phyloP scores from a whole-genome alignment of 2,113 vertebrate genomes.

The Trinectes maculatus region DNA sequence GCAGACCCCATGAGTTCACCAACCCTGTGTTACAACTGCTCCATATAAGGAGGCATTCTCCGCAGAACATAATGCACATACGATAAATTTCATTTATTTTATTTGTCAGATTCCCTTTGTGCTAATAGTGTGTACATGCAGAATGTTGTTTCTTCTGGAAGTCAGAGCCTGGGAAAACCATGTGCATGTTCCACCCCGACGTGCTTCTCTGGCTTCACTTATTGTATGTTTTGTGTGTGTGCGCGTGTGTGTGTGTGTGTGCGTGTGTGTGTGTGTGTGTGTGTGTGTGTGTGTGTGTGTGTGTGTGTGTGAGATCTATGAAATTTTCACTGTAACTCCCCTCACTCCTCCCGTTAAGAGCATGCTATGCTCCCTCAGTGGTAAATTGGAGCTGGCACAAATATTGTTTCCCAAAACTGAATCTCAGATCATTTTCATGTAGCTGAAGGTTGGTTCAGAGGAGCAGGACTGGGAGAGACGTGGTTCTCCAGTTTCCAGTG shows the following conservation, averaged over 20 bases:
- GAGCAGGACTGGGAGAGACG: slow-evolving; percentile 14
- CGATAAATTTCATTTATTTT: slow-evolving; percentile 15
- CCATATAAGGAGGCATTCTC: slow-evolving; percentile 23
- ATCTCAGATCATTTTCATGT: slow-evolving; percentile 16
- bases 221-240: slow-evolving; percentile 34
- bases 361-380: slow-evolving; percentile 1
- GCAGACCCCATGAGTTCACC: slow-evolving; percentile 10
- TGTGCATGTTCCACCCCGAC: slow-evolving; percentile 17
- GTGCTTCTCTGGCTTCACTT: slow-evolving; percentile 37
- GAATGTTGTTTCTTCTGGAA: slow-evolving; percentile 28
- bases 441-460: slow-evolving; percentile 18
- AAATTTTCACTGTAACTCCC: slow-evolving; percentile 19
- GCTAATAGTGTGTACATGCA: slow-evolving; percentile 13
- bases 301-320: no score
- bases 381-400: slow-evolving; percentile 56
- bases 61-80: slow-evolving; percentile 18
- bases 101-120: not conserved
- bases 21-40: not conserved
- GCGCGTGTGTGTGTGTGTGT: no score
- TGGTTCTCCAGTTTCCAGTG: slow-evolving; percentile 47
- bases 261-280: no score
- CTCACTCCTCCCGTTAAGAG: slow-evolving; percentile 10
- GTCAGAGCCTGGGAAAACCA: slow-evolving; percentile 52
- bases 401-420: slow-evolving; percentile 35
- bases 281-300: no score